These are phyloP conservation scores for Ornithoptera priamus DNA, from an alignment of 2,888 invertebrate genomes.

Conservation along the genomic window DNA sequence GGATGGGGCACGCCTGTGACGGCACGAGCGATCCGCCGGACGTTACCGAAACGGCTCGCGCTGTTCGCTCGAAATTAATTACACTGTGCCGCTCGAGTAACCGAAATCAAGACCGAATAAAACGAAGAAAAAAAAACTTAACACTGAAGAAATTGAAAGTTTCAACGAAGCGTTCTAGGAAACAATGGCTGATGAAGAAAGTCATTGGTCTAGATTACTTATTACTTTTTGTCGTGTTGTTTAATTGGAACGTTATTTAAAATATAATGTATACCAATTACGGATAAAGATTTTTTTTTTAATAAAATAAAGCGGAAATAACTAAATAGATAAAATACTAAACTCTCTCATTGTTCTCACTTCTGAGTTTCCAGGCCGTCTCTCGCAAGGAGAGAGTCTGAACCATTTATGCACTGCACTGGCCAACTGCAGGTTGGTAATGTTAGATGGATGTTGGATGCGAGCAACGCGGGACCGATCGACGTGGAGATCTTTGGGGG, in stretches of 20 bases:
- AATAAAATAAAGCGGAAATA: too few relatives aligned
- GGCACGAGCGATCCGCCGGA: not conserved
- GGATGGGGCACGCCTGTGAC: constrained; percentile 5
- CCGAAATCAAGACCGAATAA: constrained; percentile 22
- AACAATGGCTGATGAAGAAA: constrained; percentile 9
- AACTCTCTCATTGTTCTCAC: too few relatives aligned
- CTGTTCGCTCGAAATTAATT: constrained; percentile 17
- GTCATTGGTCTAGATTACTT: constrained; percentile 9
- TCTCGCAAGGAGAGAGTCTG: too few relatives aligned
- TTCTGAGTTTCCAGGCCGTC: too few relatives aligned
- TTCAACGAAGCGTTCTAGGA: constrained; percentile 7
- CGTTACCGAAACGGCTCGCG: constrained; percentile 4
- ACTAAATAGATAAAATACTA: too few relatives aligned
- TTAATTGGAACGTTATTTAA: not conserved
- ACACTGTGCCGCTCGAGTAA: constrained; percentile 4
- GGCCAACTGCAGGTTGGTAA: too few relatives aligned
- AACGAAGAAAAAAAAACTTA: constrained; percentile 10
- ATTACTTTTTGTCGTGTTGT: not conserved
- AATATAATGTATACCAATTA: not conserved
- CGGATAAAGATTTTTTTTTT: too few relatives aligned
- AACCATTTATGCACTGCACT: too few relatives aligned
- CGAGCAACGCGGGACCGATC: too few relatives aligned
- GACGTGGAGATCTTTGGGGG: too few relatives aligned
- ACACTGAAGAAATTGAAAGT: constrained; percentile 27
- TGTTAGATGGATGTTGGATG: too few relatives aligned